Conservation (phyloP, 2,888 invertebrate species). For the Palloptera scutellata region DNA sequence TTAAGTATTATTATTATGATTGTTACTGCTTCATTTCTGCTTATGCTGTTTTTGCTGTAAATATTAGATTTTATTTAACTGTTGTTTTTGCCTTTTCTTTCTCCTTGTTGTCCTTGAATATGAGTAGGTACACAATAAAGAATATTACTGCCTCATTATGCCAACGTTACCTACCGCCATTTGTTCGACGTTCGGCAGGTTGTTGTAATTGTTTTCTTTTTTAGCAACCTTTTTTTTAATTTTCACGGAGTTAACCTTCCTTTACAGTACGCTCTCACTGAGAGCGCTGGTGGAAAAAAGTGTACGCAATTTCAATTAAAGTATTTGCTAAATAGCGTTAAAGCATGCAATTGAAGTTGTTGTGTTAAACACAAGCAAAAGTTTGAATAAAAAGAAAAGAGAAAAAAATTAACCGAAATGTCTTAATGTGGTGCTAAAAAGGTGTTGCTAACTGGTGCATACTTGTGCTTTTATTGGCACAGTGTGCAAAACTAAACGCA, state of each 20-base stretch:
- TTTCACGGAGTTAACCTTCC: neutral
- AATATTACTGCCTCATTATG: constrained; percentile 25
- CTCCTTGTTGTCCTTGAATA: constrained; percentile 26
- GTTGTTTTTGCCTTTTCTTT: constrained; percentile 4
- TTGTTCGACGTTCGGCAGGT: neutral
- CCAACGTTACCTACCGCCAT: constrained; percentile 4
- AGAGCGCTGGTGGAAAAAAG: neutral
- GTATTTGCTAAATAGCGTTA: constrained; percentile 16
- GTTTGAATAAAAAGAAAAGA: neutral
- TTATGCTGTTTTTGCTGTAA: neutral
- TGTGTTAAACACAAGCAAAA: neutral
- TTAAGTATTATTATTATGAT: constrained; percentile 15
- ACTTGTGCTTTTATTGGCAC: neutral
- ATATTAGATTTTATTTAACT: neutral
- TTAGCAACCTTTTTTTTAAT: neutral
- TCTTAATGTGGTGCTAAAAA: constrained; percentile 33
- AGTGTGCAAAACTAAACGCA: constrained; percentile 7
- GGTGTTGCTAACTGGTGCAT: constrained; percentile 14
- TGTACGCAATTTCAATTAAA: constrained; percentile 25
- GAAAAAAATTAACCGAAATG: constrained; percentile 8
- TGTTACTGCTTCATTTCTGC: constrained; percentile 22
- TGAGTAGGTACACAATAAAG: too few relatives aligned
- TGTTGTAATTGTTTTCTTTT: neutral
- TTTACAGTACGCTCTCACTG: neutral
- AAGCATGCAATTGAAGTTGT: constrained; percentile 3